Evolutionary conservation across 2,113 vertebrate genomes (phyloP).

Genomic region (Irena cyanogastra): DNA sequence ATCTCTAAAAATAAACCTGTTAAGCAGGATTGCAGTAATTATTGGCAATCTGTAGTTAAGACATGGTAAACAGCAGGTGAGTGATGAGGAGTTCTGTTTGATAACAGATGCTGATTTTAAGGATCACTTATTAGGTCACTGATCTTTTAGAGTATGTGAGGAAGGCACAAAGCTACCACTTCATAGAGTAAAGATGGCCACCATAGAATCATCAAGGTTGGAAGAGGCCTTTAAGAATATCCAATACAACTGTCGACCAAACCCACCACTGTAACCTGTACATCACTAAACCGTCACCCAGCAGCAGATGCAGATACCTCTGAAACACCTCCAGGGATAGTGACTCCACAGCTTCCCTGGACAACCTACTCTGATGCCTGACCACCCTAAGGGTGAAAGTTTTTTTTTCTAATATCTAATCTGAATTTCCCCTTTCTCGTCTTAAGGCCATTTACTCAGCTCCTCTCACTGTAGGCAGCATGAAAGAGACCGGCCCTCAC

Average conservation of each 20-base stretch:
- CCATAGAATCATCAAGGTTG: not conserved
- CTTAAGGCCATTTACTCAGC: not conserved
- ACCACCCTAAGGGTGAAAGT: not conserved
- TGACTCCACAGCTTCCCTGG: not conserved
- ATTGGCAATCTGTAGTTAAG: not conserved
- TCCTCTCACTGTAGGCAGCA: not conserved
- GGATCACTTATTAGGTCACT: not conserved
- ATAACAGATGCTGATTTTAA: not conserved
- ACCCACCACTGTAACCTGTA: not conserved
- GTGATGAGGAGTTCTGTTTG: not conserved
- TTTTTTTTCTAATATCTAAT: not conserved
- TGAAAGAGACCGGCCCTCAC: rapidly evolving
- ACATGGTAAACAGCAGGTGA: not conserved
- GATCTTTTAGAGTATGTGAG: not conserved
- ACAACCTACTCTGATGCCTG: not conserved
- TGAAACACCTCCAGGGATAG: not conserved
- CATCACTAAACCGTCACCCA: not conserved
- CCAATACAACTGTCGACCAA: not conserved
- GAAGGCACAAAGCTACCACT: not conserved
- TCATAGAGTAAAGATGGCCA: not conserved
- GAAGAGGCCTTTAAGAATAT: not conserved
- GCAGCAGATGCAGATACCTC: not conserved
- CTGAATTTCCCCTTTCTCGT: not conserved
- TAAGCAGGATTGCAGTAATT: not conserved
- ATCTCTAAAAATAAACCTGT: not conserved